phyloP scores from a whole-genome alignment of 2,797 vertebrate genomes.

The Periophthalmus magnuspinnatus region DNA sequence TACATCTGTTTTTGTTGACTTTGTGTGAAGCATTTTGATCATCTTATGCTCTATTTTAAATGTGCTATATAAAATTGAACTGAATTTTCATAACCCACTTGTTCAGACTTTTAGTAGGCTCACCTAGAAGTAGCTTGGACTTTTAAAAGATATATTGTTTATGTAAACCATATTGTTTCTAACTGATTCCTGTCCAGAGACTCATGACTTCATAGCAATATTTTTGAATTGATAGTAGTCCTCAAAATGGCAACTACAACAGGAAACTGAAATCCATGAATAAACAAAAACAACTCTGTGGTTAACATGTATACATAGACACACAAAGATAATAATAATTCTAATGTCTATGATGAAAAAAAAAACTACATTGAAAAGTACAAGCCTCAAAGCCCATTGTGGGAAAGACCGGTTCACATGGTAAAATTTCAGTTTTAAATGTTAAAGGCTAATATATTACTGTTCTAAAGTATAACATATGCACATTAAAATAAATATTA shows the following conservation, averaged over 20 bases:
- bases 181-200: not conserved
- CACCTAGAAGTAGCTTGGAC: too few relatives aligned
- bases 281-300: not conserved
- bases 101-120: not conserved
- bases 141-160: not conserved
- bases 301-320: not conserved
- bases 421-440: not conserved
- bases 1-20: too few relatives aligned
- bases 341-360: not conserved
- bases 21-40: too few relatives aligned
- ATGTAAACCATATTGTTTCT: not conserved
- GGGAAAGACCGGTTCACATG: not conserved
- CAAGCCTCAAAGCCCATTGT: not conserved
- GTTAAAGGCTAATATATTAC: not conserved
- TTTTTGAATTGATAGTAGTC: not conserved
- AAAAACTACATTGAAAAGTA: not conserved
- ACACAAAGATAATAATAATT: not conserved
- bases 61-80: too few relatives aligned
- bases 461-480: conserved; percentile 11
- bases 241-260: not conserved
- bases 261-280: not conserved
- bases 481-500: not conserved
- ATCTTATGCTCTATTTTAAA: too few relatives aligned
- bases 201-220: too few relatives aligned
- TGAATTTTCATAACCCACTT: not conserved